Evolutionary conservation across 1,140 invertebrate genomes (phyloP).

Genomic region (Ladona fulva): DNA sequence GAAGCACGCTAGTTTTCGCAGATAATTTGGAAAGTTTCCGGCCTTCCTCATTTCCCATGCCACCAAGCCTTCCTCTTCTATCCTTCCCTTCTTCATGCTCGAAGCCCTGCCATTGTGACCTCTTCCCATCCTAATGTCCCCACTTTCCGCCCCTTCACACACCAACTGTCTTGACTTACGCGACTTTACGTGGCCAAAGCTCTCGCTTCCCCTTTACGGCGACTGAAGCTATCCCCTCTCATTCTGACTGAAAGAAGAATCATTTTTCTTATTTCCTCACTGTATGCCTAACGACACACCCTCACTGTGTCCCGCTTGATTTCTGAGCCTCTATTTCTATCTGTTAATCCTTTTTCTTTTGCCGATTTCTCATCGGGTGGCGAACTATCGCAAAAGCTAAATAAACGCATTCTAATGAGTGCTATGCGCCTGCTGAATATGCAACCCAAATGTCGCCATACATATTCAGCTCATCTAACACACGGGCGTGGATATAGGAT

Average conservation of each 20-base stretch:
- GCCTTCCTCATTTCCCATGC: too few relatives aligned
- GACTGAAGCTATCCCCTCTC: too few relatives aligned
- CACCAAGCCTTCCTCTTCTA: background rate
- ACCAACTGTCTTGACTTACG: background rate
- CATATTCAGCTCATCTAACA: background rate
- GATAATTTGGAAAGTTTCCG: conserved; percentile 1
- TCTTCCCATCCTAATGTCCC: background rate
- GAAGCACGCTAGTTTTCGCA: background rate
- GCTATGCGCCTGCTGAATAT: conserved; percentile 3
- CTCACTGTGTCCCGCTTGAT: too few relatives aligned
- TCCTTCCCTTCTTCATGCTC: background rate
- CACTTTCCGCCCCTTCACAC: background rate
- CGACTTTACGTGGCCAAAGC: too few relatives aligned
- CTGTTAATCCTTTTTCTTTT: background rate
- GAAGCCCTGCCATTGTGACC: background rate
- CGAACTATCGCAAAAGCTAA: background rate
- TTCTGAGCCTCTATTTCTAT: too few relatives aligned
- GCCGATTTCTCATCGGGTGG: background rate
- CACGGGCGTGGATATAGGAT: too few relatives aligned
- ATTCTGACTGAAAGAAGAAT: too few relatives aligned
- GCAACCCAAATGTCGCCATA: background rate
- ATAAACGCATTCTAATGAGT: background rate
- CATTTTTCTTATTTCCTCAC: too few relatives aligned
- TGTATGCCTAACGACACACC: too few relatives aligned
- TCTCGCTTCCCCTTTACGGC: too few relatives aligned